Evolutionary conservation across 2,888 invertebrate genomes (phyloP), one percentile per base, ranked within the genome.

Genomic region (Eristalis intricaria): DNA sequence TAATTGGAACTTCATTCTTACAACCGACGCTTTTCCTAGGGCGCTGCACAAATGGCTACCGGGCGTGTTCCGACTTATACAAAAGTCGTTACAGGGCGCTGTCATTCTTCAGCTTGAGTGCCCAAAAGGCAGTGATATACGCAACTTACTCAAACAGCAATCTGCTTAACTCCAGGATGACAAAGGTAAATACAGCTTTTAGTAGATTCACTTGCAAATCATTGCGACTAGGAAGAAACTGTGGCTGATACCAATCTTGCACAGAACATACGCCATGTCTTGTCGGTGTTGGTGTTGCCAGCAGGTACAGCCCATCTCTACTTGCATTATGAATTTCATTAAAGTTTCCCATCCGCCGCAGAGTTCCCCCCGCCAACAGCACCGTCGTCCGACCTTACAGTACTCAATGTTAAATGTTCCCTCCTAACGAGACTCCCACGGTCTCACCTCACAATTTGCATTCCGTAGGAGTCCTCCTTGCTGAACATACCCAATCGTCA

Each of bases 401-500:
- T 50, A 19, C 50, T 19, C 50, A 19, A 0, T n/a, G 50, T 19
- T 43, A 19, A 50, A n/a, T 50, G 19, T 50, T 19, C 50, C 19
- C 8, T 50, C 19, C 50, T 43, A 43, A 43, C n/a, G 43, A n/a
- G 43, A 43, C 32, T 22, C 71, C 22, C 23, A 60, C 50, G 32
- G 35, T 43, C 60, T 64, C 35, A 40, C 60, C 32, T 19, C 50
- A 50, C 58, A 32, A 50, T 29, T 50, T 32, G 32, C 19, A 23
- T 35, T 26, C 19, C 4, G 50, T 50, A 50, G 19, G n/a, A 22
- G 43, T 66, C 50, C 63, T 58, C 56, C 32, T 61, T 63, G 65
- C 65, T 43, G 64, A 60, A 64, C 43, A 56, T 68, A 35, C 71
- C 73, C 79, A 76, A 81, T 84, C 58, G 63, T 83, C 84, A 83